These are phyloP conservation scores for Hirtodrosophila cameraria DNA, from an alignment of 2,888 invertebrate species.

Conservation along the genomic window DNA sequence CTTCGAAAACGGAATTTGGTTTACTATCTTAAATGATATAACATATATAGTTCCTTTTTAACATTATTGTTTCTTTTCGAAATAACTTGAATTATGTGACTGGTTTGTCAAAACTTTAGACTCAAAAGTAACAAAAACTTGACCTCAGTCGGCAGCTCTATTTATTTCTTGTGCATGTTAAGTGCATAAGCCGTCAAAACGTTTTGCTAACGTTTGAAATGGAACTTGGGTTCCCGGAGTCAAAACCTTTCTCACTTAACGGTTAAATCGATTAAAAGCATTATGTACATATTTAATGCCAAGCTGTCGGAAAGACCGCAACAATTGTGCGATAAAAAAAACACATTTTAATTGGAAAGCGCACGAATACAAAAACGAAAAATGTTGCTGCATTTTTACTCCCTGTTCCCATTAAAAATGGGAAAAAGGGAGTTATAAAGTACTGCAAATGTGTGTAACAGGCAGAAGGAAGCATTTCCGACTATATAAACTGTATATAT, in stretches of 20 bases:
- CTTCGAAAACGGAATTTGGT: not conserved
- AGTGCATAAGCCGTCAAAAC: slow-evolving; percentile 28
- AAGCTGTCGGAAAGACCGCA: slow-evolving; percentile 23
- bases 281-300: slow-evolving; percentile 50
- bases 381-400: no score
- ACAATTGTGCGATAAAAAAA: slow-evolving; percentile 28
- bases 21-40: no score
- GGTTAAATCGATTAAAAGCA: slow-evolving; percentile 56
- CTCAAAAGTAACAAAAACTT: no score
- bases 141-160: not conserved
- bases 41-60: no score
- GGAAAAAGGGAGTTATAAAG: no score
- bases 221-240: slow-evolving; percentile 4
- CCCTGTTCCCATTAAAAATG: no score
- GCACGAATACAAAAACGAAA: slow-evolving; percentile 8
- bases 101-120: no score
- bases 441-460: no score
- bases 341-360: slow-evolving; percentile 20
- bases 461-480: no score
- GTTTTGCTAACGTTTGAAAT: slow-evolving; percentile 24
- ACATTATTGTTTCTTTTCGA: no score
- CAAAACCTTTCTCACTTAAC: slow-evolving; percentile 16
- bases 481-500: no score
- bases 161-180: slow-evolving; percentile 4
- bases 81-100: no score